Base-by-base conservation (phyloP, 2,888 invertebrate genomes). In the Cylindroiulus punctatus region DNA sequence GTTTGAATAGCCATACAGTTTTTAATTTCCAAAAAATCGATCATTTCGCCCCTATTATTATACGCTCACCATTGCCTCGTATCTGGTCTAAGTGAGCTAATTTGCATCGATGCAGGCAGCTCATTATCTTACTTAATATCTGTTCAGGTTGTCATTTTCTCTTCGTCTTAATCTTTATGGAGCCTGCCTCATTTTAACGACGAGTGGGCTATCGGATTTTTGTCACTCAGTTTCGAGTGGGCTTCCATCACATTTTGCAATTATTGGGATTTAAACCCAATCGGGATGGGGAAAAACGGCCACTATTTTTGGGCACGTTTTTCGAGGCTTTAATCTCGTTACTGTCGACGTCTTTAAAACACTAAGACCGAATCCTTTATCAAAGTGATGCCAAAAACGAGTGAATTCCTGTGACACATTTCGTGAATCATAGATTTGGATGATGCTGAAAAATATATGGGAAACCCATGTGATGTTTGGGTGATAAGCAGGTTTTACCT, bases 91-190 rank as follows among this genome's bases (percentile, higher is more conserved):
- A 76, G 76, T 76, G 76, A 76, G 26, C 76, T 76, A 76, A 76
- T 76, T 76, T 76, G 76, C 76, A 76, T 76, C 76, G 76, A 76
- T 76, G 76, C 30, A 76, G 26, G 76, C 76, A 76, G 76, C 76
- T 76, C 76, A 76, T 76, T 76, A 76, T 76, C 76, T 76, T 76
- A 76, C 76, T 76, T 76, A 76, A 76, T 76, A 76, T 76, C 76
- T 76, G 76, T 76, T 76, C 76, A 76, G 76, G 76, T 76, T 76
- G 76, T 76, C 76, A 76, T 76, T 76, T 76, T 76, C 76, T 30
- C 76, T 76, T 76, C 76, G 76, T 76, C 76, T 76, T 76, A 76
- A 76, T 76, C 76, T 76, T 26, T 26, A 30, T 26, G 30, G 76
- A 76, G 26, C 76, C 76, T 26, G 76, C 76, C 76, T 76, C 26